These are phyloP conservation scores for Resseliella maxima DNA, from an alignment of 2,888 invertebrate species.

Conservation along the genomic window DNA sequence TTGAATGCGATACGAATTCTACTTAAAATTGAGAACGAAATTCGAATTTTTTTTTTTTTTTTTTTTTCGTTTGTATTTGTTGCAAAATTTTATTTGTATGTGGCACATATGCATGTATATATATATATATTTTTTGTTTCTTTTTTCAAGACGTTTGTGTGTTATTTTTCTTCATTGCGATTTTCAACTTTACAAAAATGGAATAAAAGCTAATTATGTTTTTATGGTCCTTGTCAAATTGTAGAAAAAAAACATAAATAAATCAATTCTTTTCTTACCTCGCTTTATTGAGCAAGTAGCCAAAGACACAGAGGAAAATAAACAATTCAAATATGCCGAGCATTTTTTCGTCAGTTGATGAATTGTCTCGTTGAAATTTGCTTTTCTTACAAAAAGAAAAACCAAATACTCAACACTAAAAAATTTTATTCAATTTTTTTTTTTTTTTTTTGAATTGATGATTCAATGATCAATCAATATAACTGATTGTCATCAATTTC, in stretches of 20 bases:
- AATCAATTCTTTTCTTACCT: constrained; percentile 26
- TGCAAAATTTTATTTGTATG: neutral
- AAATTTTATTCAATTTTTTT: too few relatives aligned
- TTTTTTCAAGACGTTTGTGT: neutral
- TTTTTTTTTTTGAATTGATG: too few relatives aligned
- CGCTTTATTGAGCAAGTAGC: constrained; percentile 52
- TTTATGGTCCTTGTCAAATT: neutral
- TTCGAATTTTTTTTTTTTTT: neutral
- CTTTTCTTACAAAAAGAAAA: too few relatives aligned
- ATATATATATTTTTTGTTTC: neutral
- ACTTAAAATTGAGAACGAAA: neutral
- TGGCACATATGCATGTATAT: too few relatives aligned
- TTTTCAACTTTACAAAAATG: neutral
- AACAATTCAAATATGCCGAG: constrained; percentile 34
- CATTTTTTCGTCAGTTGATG: constrained; percentile 13
- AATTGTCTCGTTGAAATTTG: neutral
- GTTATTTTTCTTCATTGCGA: neutral
- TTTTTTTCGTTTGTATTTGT: neutral
- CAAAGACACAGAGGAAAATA: constrained; percentile 51
- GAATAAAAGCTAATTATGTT: neutral
- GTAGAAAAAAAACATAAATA: neutral
- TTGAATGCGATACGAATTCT: neutral
- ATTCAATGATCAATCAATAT: too few relatives aligned
- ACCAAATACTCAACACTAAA: neutral
- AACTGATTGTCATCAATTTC: too few relatives aligned